Evolutionary conservation across 2,113 vertebrate genomes (phyloP), one percentile per base, ranked within the genome.

Genomic region (Tupaia tana): DNA sequence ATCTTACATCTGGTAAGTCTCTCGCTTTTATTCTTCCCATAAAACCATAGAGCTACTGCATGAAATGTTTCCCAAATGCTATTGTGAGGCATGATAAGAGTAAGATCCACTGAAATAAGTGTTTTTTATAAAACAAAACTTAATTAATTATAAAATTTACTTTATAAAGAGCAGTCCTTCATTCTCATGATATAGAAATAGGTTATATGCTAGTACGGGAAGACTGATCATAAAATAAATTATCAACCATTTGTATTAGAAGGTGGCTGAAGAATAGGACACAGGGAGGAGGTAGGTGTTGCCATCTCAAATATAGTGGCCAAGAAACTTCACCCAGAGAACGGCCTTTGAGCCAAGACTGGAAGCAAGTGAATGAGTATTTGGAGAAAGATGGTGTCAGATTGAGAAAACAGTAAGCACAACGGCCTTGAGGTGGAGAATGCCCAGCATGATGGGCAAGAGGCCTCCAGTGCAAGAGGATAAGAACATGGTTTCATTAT

Each of bases 141-240:
- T 69, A 85, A 67, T 93, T 73, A 52, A 22, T 56, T 69, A 31
- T 58, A 34, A 59, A 71, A 34, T 29, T 19, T 61, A 27, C 31
- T 70, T 75, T 61, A 74, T 64, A 29, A 94, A 91, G 61, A 34
- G 11, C 14, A 90, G 14, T 83, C 16, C 29, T 93, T 91, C 91
- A 74, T 15, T 70, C 24, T 73, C 20, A 63, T 64, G 14, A 10
- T 4, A 34, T 9, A 61, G 6, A 18, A 56, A 29, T 19, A 34
- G 56, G 18, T 58, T 43, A 29, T 43, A 11, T 9, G 10, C 1
- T 52, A 73, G 19, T 19, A 9, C 9, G 9, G 9, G 61, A 80
- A 83, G 63, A 71, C 22, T 22, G 43, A 83, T 22, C 10, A 61
- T 27, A 56, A 87, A 86, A 31, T 61, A 90, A 63, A 34, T 56